Evolutionary conservation across 2,888 invertebrate genomes (phyloP), one percentile per base, ranked within the genome.

Genomic region (Anticlea derivata): DNA sequence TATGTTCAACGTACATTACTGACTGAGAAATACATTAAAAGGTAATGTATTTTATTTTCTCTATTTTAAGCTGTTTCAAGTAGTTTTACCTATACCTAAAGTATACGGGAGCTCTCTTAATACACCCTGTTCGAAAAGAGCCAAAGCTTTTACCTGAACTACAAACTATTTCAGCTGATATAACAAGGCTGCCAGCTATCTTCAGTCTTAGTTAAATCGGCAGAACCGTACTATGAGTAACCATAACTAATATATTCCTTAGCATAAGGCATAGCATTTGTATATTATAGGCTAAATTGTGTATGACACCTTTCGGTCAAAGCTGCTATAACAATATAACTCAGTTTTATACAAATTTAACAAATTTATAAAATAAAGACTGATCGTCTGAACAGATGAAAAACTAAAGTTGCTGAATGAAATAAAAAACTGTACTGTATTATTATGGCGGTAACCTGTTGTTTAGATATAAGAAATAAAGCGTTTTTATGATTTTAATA

Each of bases 401-500:
- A 43, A 43, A 43, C 17, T 23, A 33, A 31, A 29, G n/a, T 17
- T 41, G 33, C 13, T 26, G 7, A 40, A 37, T 13, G 4, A 26
- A 31, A 58, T 12, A 55, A 60, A 60, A 58, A 60, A 70, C 66
- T 70, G 73, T 68, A 71, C 78, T 71, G 56, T 72, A 71, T 69
- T 61, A 44, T 63, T 73, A 73, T 67, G 68, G 73, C 70, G 76
- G 73, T 72, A 73, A 65, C 24, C 31, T 56, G 48, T 60, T 61
- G 50, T 43, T 72, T 77, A 74, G 75, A 55, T 73, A 70, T 75
- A 67, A 52, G 35, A 65, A 79, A 75, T 72, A 73, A 74, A 75
- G 60, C 49, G 50, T 66, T 66, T 67, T 57, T 65, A 65, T 63
- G 61, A 69, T 67, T 64, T 59, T 24, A 13, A 26, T 1, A 10